Evolutionary conservation across 1,140 invertebrate genomes (phyloP).

Genomic region (Drosophila neocordata): DNA sequence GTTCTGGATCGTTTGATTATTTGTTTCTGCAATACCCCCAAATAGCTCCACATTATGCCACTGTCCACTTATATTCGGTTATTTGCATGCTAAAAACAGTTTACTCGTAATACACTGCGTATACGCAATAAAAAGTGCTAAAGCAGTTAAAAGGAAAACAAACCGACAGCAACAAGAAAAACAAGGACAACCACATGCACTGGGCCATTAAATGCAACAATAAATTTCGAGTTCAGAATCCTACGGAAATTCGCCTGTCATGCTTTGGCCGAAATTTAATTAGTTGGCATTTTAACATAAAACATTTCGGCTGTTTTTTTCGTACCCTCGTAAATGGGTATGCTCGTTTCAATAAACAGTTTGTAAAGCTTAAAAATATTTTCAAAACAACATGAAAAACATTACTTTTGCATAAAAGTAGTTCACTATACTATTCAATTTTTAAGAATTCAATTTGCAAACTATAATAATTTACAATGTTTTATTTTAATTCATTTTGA

Average conservation of each 20-base stretch:
- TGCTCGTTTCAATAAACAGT: no score
- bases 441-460: no score
- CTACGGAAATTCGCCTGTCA: slow-evolving; percentile 28
- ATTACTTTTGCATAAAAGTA: no score
- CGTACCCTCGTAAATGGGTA: neutral
- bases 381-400: no score
- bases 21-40: slow-evolving; percentile 9
- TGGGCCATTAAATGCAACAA: slow-evolving; percentile 74
- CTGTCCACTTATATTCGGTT: slow-evolving; percentile 11
- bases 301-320: slow-evolving; percentile 50
- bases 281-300: slow-evolving; percentile 79
- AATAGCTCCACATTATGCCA: neutral
- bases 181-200: slow-evolving; percentile 59
- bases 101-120: slow-evolving; percentile 64
- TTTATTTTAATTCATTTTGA: no score
- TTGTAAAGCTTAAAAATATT: no score
- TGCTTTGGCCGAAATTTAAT: slow-evolving; percentile 76
- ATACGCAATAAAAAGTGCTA: slow-evolving; percentile 66
- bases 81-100: slow-evolving; percentile 50
- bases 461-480: no score
- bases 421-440: no score
- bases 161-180: slow-evolving; percentile 4
- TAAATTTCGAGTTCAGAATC: slow-evolving; percentile 53
- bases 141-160: slow-evolving; percentile 26
- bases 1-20: slow-evolving; percentile 49